These are phyloP conservation scores for Peromyscus maniculatus DNA, from an alignment of 2,113 vertebrate genomes.

Conservation along the genomic window DNA sequence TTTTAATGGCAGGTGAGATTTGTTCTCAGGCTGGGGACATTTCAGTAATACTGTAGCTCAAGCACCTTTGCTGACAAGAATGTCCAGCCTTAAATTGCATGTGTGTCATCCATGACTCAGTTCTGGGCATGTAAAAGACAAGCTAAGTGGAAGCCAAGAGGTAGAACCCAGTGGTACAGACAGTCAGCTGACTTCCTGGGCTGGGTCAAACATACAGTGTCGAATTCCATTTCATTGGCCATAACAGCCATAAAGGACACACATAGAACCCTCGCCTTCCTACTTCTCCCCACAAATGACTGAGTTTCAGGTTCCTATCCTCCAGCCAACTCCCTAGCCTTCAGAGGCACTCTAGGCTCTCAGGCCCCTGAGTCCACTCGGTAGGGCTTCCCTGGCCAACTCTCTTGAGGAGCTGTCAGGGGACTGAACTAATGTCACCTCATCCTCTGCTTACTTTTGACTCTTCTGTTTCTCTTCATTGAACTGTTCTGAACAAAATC, in stretches of 20 bases:
- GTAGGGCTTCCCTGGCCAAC: neutral
- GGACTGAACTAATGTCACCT: neutral
- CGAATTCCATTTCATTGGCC: neutral
- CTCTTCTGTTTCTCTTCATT: neutral
- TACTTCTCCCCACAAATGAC: neutral
- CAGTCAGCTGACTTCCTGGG: neutral
- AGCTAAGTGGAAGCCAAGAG: neutral
- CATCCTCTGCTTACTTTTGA: neutral
- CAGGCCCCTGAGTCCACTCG: neutral
- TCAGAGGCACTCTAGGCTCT: conserved; percentile 12
- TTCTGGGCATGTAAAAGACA: neutral
- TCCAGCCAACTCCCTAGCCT: conserved; percentile 10
- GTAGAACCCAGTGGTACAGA: neutral
- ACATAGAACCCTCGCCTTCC: neutral
- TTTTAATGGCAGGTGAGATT: conserved; percentile 13
- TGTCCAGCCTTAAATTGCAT: neutral
- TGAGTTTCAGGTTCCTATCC: conserved; percentile 24
- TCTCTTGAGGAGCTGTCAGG: neutral
- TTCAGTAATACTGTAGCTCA: conserved; percentile 45
- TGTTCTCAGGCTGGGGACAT: neutral
- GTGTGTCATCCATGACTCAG: neutral
- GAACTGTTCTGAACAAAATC: conserved; percentile 69
- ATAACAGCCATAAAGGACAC: neutral
- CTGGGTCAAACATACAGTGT: neutral
- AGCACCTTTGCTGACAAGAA: conserved; percentile 9